Base-by-base conservation (phyloP, 2,888 invertebrate genomes). In the Villa cingulata region DNA sequence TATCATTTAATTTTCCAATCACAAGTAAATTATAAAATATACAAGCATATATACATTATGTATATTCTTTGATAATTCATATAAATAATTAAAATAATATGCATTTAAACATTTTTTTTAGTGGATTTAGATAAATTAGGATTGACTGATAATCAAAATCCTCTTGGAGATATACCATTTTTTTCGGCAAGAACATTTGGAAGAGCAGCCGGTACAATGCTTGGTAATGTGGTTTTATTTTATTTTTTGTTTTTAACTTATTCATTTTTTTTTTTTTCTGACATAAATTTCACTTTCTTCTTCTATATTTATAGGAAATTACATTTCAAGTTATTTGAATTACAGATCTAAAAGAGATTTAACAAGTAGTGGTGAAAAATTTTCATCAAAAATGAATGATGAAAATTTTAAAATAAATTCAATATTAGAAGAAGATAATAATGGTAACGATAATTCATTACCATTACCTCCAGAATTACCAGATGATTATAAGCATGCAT, bases 91-190 rank as follows among this genome's bases (percentile, higher is more conserved):
- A 15, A 34, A 12, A n/a, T n/a, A n/a, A n/a, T n/a, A n/a, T n/a
- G n/a, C n/a, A n/a, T n/a, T n/a, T n/a, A n/a, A n/a, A 18, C 10
- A 32, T 16, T n/a, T 52, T 53, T 64, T 68, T 36, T 72, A 88
- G 88, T 88, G 65, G 86, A 87, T 61, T 87, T 88, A 63, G 86
- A 86, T 66, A 84, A 85, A 64, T 69, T 88, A 54, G 88, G 88
- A 15, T 65, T 88, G 56, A 88, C 88, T n/a, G 88, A 88, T 62
- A 87, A 88, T 62, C 85, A 87, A 62, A 88, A 88, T 69, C 88
- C 88, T 0, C 81, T 85, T 59, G 88, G 88, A 16, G 81, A 81
- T 40, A 66, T 87, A 48, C 86, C 87, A 0, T 82, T 86, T 1
- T 71, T 86, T 5, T 74, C 88, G 55, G 81, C 82, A 1, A 71